These are phyloP conservation scores for Lagocephalus sceleratus DNA, from an alignment of 2,797 vertebrate genomes.

Conservation along the genomic window DNA sequence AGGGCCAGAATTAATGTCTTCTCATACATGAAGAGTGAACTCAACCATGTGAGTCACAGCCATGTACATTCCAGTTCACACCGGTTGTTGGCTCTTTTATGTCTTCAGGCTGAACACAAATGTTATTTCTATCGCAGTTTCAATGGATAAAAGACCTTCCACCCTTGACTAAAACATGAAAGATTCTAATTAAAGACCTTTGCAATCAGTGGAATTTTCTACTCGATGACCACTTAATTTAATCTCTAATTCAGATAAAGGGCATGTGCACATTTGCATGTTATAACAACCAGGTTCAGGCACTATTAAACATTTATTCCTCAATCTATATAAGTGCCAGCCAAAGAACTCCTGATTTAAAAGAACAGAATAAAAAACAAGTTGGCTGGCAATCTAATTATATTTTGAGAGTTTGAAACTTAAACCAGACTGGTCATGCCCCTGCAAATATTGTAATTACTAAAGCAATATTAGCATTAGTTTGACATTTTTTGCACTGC, in stretches of 20 bases:
- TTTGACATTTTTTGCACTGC: too few species aligned
- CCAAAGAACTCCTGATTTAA: not conserved
- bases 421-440: not conserved
- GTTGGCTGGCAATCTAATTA: not conserved
- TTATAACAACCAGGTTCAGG: slow-evolving; percentile 17
- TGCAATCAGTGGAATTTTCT: not conserved
- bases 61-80: too few species aligned
- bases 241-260: slow-evolving; percentile 14
- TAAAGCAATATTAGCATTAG: not conserved
- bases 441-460: not conserved
- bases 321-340: not conserved
- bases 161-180: not conserved
- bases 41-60: too few species aligned
- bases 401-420: not conserved
- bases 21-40: too few species aligned
- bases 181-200: not conserved
- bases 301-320: slow-evolving; percentile 8
- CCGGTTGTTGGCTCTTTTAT: too few species aligned
- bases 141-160: not conserved
- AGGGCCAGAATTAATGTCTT: too few species aligned
- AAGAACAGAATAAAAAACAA: not conserved
- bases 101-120: too few species aligned
- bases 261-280: not conserved
- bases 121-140: too few species aligned
- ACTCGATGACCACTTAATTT: not conserved